Evolutionary conservation across 2,113 vertebrate species (phyloP).

Genomic region (Sula dactylatra): DNA sequence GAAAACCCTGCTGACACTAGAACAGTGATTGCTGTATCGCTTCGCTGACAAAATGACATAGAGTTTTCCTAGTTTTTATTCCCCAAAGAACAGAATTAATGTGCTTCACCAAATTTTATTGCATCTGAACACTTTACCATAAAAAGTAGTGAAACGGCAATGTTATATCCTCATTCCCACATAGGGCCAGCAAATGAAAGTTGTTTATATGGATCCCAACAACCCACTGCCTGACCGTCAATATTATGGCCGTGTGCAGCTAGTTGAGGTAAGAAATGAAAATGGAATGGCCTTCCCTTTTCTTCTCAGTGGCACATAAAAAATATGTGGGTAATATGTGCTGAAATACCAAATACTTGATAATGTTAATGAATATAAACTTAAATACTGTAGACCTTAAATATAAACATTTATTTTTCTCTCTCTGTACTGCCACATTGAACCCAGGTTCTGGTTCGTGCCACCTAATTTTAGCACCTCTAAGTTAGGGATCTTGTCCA

Average conservation of each 20-base stretch:
- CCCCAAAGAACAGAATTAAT: neutral
- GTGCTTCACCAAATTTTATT: neutral
- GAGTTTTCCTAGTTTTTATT: neutral
- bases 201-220: conserved; percentile 77
- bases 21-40: neutral
- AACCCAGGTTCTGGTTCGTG: neutral
- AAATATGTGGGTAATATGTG: neutral
- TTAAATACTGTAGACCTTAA: neutral
- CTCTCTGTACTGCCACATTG: neutral
- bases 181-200: conserved; percentile 80
- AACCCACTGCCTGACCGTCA: conserved; percentile 83
- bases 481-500: neutral
- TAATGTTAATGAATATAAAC: neutral
- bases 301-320: neutral
- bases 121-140: neutral
- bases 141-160: neutral
- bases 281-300: neutral
- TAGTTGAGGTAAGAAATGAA: conserved; percentile 84
- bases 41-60: neutral
- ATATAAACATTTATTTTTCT: neutral
- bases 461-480: neutral
- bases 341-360: neutral
- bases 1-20: neutral
- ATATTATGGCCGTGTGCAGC: conserved; percentile 81
- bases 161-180: neutral